These are phyloP conservation scores for Folsomia candida DNA, from an alignment of 2,888 invertebrate species.

Conservation along the genomic window DNA sequence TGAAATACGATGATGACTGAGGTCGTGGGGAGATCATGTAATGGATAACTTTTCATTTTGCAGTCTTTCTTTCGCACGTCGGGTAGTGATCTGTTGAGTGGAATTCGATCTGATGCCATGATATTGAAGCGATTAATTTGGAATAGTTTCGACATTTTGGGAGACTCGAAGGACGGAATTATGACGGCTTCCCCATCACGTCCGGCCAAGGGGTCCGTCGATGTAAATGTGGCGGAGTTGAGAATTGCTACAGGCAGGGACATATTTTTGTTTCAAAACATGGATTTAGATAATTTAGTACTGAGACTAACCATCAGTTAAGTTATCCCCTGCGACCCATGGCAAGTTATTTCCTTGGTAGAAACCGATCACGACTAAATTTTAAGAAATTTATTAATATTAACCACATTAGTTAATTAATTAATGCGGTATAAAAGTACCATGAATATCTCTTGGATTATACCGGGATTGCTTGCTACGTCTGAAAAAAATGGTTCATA, in stretches of 20 bases:
- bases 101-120: slow-evolving; percentile 81
- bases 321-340: slow-evolving; percentile 62
- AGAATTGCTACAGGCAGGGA: slow-evolving; percentile 67
- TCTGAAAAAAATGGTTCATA: too few species aligned
- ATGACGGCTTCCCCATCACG: slow-evolving; percentile 76
- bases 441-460: too few species aligned
- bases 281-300: too few species aligned
- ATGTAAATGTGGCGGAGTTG: slow-evolving; percentile 74
- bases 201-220: slow-evolving; percentile 72
- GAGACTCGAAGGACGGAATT: slow-evolving; percentile 70
- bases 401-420: too few species aligned
- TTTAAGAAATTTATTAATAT: background rate
- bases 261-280: background rate
- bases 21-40: slow-evolving; percentile 68
- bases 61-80: slow-evolving; percentile 71
- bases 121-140: slow-evolving; percentile 83
- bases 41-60: slow-evolving; percentile 22
- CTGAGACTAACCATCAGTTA: slow-evolving; percentile 66
- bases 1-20: slow-evolving; percentile 96
- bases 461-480: too few species aligned
- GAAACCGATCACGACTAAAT: slow-evolving; percentile 74
- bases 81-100: slow-evolving; percentile 76
- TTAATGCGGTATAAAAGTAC: too few species aligned
- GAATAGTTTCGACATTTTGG: slow-evolving; percentile 74
- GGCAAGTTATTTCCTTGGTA: slow-evolving; percentile 72